A percentile compares a stretch with the other conserved stretches of the same genome.
Conservation (phyloP, 2,797 vertebrate species). For the Protonibea diacanthus region DNA sequence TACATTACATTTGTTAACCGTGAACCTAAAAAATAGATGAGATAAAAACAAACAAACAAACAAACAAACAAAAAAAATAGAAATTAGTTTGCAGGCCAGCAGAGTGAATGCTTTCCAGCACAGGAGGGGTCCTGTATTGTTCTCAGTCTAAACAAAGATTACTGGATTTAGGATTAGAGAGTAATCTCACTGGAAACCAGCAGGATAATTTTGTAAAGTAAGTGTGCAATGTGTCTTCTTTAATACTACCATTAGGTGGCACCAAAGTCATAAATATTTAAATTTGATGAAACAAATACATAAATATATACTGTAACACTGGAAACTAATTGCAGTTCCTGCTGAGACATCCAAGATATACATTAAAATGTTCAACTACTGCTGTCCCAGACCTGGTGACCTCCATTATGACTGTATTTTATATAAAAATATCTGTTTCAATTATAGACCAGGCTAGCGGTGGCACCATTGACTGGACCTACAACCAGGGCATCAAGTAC, state of each 20-base stretch:
- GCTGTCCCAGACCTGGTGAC: too few species aligned
- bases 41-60: too few species aligned
- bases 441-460: slow-evolving; percentile 91
- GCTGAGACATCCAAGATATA: not conserved
- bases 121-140: too few species aligned
- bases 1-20: too few species aligned
- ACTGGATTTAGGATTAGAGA: not conserved
- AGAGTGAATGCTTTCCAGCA: too few species aligned
- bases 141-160: too few species aligned
- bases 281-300: not conserved
- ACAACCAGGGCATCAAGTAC: slow-evolving; percentile 93
- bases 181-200: not conserved
- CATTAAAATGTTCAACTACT: not conserved
- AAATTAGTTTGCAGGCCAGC: too few species aligned
- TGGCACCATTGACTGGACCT: slow-evolving; percentile 92
- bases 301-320: not conserved
- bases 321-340: not conserved
- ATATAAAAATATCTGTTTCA: not conserved
- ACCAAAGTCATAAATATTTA: not conserved
- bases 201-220: not conserved
- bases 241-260: not conserved
- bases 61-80: too few species aligned
- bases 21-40: too few species aligned
- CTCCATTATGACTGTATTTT: not conserved
- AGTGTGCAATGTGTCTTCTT: not conserved